phyloP scores from a whole-genome alignment of 2,888 invertebrate genomes.

The Helleia helle region DNA sequence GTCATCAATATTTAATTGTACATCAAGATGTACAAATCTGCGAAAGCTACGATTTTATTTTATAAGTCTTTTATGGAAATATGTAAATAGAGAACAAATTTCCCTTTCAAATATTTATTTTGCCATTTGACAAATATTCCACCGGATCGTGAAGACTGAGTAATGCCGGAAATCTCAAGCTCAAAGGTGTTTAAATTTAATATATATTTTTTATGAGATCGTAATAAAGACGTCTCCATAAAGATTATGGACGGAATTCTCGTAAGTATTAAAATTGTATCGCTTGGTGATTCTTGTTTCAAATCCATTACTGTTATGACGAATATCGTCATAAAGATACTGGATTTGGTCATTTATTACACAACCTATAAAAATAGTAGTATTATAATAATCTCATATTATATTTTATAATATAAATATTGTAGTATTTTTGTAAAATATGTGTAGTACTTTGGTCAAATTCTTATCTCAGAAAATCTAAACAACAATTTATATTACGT shows the following conservation, averaged over 20 bases:
- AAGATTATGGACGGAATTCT: conserved; percentile 7
- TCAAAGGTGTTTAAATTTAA: conserved; percentile 32
- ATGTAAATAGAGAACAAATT: too few species aligned
- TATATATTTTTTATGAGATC: conserved; percentile 15
- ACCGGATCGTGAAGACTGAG: neutral
- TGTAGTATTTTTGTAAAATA: too few species aligned
- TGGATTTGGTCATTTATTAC: neutral
- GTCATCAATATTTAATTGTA: too few species aligned
- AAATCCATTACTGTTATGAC: conserved; percentile 1
- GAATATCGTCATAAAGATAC: neutral
- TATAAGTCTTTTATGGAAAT: neutral
- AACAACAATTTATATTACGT: too few species aligned
- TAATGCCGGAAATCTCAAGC: neutral
- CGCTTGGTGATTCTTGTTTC: neutral
- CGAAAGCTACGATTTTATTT: too few species aligned
- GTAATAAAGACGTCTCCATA: conserved; percentile 16
- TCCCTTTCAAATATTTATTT: neutral
- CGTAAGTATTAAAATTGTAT: conserved; percentile 1
- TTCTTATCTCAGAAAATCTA: too few species aligned
- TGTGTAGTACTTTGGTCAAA: too few species aligned
- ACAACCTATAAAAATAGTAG: too few species aligned
- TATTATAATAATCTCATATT: too few species aligned
- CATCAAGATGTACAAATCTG: too few species aligned
- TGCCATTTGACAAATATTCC: neutral
- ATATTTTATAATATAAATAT: too few species aligned